Evolutionary conservation across 2,888 invertebrate species (phyloP).

Genomic region (Rapana venosa): DNA sequence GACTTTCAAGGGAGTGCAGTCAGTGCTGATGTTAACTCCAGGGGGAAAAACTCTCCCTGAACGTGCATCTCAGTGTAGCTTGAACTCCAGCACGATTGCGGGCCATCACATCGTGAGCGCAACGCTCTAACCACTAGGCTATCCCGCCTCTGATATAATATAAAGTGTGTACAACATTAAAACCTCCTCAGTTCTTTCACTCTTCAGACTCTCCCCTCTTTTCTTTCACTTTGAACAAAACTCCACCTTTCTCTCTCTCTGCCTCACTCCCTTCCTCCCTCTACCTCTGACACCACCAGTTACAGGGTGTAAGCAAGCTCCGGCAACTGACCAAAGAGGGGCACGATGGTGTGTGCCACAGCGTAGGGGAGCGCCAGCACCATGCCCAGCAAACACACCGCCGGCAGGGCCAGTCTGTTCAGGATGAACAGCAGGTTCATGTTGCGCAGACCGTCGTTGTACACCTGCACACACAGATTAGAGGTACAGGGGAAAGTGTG

Average conservation of each 20-base stretch:
- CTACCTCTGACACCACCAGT: neutral
- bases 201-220: neutral
- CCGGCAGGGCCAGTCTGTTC: conserved; percentile 91
- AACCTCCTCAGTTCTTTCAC: no score
- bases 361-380: conserved; percentile 96
- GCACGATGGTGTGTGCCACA: conserved; percentile 85
- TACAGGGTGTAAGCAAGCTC: no score
- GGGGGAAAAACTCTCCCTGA: no score
- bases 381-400: conserved; percentile 91
- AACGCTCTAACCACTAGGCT: no score
- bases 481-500: neutral
- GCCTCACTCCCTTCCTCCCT: neutral
- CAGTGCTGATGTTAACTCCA: no score
- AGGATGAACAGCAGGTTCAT: conserved; percentile 93
- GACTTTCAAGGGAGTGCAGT: no score
- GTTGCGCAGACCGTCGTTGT: conserved; percentile 94
- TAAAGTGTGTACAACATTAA: no score
- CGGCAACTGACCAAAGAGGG: conserved; percentile 78
- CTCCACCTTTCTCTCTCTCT: no score
- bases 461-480: conserved; percentile 80
- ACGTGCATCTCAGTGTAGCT: no score
- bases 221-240: neutral
- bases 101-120: no score
- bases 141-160: no score
- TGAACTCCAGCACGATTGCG: no score